Evolutionary conservation across 2,113 vertebrate genomes (phyloP).

Genomic region (Chlamydotis undulata): DNA sequence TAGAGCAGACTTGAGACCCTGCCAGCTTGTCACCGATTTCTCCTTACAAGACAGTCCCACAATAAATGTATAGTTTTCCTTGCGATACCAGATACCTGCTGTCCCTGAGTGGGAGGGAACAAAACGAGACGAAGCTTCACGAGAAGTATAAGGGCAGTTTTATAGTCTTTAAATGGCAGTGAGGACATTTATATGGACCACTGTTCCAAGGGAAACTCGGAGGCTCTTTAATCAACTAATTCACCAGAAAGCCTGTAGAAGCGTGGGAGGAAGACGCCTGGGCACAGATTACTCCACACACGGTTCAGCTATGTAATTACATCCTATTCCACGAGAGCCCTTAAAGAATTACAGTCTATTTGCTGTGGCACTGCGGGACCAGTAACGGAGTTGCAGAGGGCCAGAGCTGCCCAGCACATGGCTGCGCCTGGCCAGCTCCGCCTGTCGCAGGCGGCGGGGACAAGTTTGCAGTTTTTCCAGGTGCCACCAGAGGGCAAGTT

Average conservation of each 20-base stretch:
- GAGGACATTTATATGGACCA: not conserved
- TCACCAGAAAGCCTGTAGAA: not conserved
- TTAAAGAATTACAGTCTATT: not conserved
- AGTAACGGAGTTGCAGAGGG: not conserved
- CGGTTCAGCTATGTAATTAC: not conserved
- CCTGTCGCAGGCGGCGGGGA: not conserved
- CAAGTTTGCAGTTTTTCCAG: conserved; percentile 44
- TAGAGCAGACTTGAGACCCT: not conserved
- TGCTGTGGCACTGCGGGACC: not conserved
- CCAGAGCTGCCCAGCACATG: not conserved
- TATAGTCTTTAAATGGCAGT: not conserved
- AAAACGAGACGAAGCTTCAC: not conserved
- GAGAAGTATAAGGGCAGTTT: not conserved
- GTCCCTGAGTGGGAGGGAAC: not conserved
- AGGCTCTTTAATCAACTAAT: not conserved
- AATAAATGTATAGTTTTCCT: not conserved
- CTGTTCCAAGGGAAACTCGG: not conserved
- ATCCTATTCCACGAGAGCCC: not conserved
- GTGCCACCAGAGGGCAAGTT: conserved; percentile 75
- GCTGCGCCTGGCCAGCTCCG: not conserved
- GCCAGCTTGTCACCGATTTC: not conserved
- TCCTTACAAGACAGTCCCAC: not conserved
- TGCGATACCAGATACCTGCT: not conserved
- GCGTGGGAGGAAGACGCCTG: not conserved
- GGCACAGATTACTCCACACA: not conserved